These are phyloP conservation scores for Tringa solitaria DNA, from an alignment of 2,113 vertebrate species.

Conservation along the genomic window DNA sequence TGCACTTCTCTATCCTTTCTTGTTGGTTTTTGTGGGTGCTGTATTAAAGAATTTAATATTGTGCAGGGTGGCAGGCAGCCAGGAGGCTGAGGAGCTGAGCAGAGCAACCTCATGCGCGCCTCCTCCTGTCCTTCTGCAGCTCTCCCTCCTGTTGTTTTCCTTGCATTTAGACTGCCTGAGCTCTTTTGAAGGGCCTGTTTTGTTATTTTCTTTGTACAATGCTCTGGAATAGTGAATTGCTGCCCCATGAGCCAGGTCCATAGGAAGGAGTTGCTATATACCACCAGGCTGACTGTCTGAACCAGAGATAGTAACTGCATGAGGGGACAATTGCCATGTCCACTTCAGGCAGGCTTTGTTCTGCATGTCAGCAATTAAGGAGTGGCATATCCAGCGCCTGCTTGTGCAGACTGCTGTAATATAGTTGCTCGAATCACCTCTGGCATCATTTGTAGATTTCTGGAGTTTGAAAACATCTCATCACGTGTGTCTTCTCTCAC, in stretches of 20 bases:
- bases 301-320: background rate
- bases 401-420: background rate
- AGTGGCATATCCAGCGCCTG: background rate
- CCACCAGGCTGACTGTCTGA: background rate
- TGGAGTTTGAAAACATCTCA: background rate
- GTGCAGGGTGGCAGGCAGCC: background rate
- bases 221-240: background rate
- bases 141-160: background rate
- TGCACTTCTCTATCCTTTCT: background rate
- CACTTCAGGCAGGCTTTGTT: background rate
- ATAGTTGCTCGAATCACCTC: background rate
- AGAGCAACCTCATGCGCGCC: background rate
- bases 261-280: background rate
- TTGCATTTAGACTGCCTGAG: background rate
- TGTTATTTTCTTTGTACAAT: background rate
- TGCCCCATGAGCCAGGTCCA: background rate
- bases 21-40: background rate
- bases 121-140: background rate
- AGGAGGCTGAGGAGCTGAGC: background rate
- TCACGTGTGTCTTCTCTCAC: background rate
- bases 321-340: rapidly evolving
- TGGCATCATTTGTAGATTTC: background rate
- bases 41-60: background rate
- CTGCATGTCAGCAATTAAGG: background rate
- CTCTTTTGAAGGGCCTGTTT: background rate